Evolutionary conservation across 2,888 invertebrate genomes (phyloP), one percentile per base, ranked within the genome.

Genomic region (Pammene aurita): DNA sequence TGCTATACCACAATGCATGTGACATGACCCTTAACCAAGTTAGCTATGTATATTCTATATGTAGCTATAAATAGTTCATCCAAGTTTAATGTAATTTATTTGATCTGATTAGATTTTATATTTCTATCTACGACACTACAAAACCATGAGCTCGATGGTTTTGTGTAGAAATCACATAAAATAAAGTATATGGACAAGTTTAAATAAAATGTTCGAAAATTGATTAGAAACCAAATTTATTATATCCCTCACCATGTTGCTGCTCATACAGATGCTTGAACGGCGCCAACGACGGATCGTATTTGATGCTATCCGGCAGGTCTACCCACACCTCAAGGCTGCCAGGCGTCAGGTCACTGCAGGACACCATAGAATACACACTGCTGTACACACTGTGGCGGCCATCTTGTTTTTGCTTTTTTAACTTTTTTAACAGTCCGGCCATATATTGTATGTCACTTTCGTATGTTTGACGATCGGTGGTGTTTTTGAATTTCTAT

Each of bases 311-410:
- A 70, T 94, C 94, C 0, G 95, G 95, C 4, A 95, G 82, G 58
- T 94, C 93, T 62, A 94, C 86, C 95, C 95, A 95, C 26, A 95
- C 93, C 74, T 94, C 94, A 72, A 95, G 77, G 18, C 94, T 93
- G 35, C 94, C 94, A 9, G 94, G 94, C 0, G 94, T 94, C 60
- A 94, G 88, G 77, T 94, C 94, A 82, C 92, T 93, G 80, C 88
- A 90, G 71, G 93, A 89, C 66, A 92, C 87, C 83, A 91, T 77
- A 76, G 90, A 92, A 75, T 90, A 92, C n/a, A 87, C 76, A 81
- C 89, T 90, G 44, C 72, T 78, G 55, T 81, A 58, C 72, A 63
- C 72, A 72, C 63, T 78, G 67, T 62, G 63, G 58, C 63, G 74
- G 67, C 73, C 77, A 65, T 72, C 66, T 66, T 66, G 72, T 78